Percentiles rank a stretch among this genome's conserved stretches.
phyloP scores from a whole-genome alignment of 2,888 invertebrate species.

The Didymodactylos carnosus region DNA sequence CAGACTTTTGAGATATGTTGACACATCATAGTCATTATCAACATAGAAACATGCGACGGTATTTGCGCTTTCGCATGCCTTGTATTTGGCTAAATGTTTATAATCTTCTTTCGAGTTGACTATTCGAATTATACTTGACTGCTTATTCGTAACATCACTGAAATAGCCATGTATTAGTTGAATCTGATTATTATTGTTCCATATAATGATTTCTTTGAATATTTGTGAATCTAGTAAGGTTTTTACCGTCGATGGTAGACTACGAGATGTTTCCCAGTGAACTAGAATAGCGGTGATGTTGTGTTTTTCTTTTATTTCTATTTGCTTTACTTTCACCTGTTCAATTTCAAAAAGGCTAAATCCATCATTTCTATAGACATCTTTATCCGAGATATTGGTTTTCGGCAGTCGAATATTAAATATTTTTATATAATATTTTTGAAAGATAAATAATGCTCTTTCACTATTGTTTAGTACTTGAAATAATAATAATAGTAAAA shows the following conservation, averaged over 20 bases:
- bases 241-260: neutral
- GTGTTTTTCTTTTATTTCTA: neutral
- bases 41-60: neutral
- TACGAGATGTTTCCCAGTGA: neutral
- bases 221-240: neutral
- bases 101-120: neutral
- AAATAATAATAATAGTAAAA: too few relatives aligned
- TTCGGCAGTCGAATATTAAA: too few relatives aligned
- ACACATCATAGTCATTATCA: neutral
- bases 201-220: neutral
- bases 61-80: neutral
- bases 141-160: neutral
- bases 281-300: neutral
- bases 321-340: neutral
- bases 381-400: too few relatives aligned
- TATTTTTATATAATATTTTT: too few relatives aligned
- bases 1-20: neutral
- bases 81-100: neutral
- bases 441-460: too few relatives aligned
- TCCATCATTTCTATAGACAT: neutral
- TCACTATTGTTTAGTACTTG: too few relatives aligned
- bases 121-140: neutral
- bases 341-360: neutral
- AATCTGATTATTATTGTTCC: neutral
- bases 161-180: neutral